Base-by-base conservation (phyloP, 1,140 invertebrate species). In the Halictus rubicundus region DNA sequence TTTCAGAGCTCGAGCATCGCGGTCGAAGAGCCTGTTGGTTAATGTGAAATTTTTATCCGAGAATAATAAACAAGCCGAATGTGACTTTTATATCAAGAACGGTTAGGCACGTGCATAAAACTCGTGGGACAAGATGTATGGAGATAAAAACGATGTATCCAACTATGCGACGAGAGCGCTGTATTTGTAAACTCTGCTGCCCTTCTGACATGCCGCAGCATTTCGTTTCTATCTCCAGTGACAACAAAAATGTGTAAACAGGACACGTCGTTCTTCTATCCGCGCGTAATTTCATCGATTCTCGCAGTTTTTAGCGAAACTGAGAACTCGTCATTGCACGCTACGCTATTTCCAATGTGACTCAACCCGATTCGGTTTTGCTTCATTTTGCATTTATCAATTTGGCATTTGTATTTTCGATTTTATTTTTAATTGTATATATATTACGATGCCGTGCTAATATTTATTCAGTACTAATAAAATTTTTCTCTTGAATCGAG, bases 101-200 rank as follows among this genome's bases (percentile, higher is more conserved):
- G 21, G 61, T 27, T 72, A 52, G 65, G 49, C 59, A 42, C 61
- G 16, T 61, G 57, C 32, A 80, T 84, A 76, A 84, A 85, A 84
- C 3, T 77, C 46, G 32, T 54, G 60, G 60, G 2, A 25, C 37
- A 14, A 21, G 49, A 52, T 21, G 19, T 16, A 7, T 52, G 32
- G 57, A 14, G 57, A 54, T 60, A 83, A 72, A 69, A 84, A 76
- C 68, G 59, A n/a, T 49, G 27, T 27, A 68, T 42, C 32, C 60
- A 46, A 65, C 52, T 25, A 78, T 12, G n/a, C 46, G 12, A 42
- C 3, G 10, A 46, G 46, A 57, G 42, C 68, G 19, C 68, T 27
- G 64, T 85, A 73, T 84, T 85, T 84, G 73, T 73, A 81, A 85
- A 85, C 78, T 49, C 49, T 69, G 61, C 65, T 14, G 80, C 37